Percentiles rank a stretch among this genome's conserved stretches.
phyloP scores from a whole-genome alignment of 2,113 vertebrate species.

The Pipa parva region DNA sequence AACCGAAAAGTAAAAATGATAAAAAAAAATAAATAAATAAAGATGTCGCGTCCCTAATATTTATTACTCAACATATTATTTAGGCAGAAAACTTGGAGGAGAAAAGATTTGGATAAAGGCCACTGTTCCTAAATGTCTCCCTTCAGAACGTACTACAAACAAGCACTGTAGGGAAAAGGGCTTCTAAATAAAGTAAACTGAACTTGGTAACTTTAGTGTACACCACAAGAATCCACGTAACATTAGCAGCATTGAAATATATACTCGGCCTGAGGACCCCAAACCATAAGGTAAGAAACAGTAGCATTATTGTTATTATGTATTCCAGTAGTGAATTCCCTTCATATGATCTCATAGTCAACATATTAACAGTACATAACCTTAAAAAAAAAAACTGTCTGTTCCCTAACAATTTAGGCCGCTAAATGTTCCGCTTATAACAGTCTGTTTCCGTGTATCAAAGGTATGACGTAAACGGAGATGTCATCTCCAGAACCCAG shows the following conservation, averaged over 20 bases:
- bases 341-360: background rate
- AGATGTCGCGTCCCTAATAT: too few species aligned
- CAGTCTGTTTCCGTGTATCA: slow-evolving; percentile 81
- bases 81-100: too few species aligned
- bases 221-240: slow-evolving; percentile 45
- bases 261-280: slow-evolving; percentile 43
- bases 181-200: too few species aligned
- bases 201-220: slow-evolving; percentile 1
- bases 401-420: background rate
- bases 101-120: too few species aligned
- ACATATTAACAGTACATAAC: slow-evolving; percentile 28
- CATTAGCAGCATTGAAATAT: slow-evolving; percentile 59
- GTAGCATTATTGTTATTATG: background rate
- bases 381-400: slow-evolving; percentile 44
- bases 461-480: slow-evolving; percentile 91
- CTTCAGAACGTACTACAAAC: too few species aligned
- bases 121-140: too few species aligned
- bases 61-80: too few species aligned
- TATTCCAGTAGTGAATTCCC: slow-evolving; percentile 28
- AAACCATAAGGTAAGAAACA: background rate
- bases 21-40: too few species aligned
- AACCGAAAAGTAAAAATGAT: too few species aligned
- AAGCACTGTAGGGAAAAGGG: too few species aligned
- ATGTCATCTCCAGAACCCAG: slow-evolving; percentile 95
- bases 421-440: slow-evolving; percentile 55